Conservation (phyloP, 1,140 invertebrate genomes). For the Ostrea denselamellosa region DNA sequence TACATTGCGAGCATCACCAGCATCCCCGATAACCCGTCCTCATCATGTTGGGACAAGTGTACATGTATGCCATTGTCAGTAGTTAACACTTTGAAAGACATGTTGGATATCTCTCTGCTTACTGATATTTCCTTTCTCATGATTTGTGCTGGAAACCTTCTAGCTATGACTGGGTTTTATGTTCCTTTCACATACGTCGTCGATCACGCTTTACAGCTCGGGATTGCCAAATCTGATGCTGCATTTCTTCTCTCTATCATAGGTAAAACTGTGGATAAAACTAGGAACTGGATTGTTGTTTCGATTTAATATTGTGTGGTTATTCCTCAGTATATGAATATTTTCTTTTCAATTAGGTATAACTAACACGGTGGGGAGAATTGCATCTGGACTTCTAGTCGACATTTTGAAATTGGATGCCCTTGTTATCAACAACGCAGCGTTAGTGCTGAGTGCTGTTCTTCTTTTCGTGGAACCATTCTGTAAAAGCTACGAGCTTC, state of each 20-base stretch:
- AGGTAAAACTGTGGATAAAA: conserved; percentile 65
- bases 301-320: neutral
- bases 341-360: conserved; percentile 71
- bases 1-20: conserved; percentile 77
- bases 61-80: conserved; percentile 88
- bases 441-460: conserved; percentile 92
- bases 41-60: conserved; percentile 81
- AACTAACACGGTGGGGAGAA: conserved; percentile 81
- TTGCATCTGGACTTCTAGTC: conserved; percentile 81
- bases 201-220: conserved; percentile 89
- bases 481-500: conserved; percentile 87
- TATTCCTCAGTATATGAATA: neutral
- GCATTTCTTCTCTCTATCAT: conserved; percentile 77
- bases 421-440: conserved; percentile 96
- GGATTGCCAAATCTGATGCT: conserved; percentile 78
- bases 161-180: conserved; percentile 96
- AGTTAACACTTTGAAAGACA: conserved; percentile 82
- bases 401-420: conserved; percentile 86
- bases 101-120: conserved; percentile 95
- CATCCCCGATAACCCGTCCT: conserved; percentile 67
- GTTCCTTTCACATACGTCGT: conserved; percentile 97
- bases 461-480: conserved; percentile 92
- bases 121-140: conserved; percentile 77
- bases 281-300: neutral
- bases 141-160: conserved; percentile 95